Conservation (phyloP, 2,797 vertebrate genomes). For the Pempheris klunzingeri region DNA sequence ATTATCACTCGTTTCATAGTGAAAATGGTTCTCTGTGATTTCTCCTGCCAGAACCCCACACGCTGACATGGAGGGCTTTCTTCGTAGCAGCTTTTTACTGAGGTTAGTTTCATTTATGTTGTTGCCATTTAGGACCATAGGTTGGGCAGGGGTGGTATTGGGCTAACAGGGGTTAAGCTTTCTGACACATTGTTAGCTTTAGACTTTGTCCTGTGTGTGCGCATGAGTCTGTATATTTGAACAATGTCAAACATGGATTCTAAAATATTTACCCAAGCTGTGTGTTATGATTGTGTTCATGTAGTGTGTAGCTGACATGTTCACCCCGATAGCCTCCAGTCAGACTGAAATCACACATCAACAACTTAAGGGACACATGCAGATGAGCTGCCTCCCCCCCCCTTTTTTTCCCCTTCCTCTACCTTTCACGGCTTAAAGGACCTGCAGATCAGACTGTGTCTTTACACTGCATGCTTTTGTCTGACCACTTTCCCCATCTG, state of each 20-base stretch:
- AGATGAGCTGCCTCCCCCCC: slow-evolving; percentile 41
- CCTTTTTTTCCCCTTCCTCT: slow-evolving; percentile 13
- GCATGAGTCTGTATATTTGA: slow-evolving; percentile 66
- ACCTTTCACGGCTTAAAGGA: slow-evolving; percentile 54
- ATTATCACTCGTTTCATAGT: slow-evolving; percentile 78
- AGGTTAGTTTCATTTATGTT: slow-evolving; percentile 89
- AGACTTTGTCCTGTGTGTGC: slow-evolving; percentile 75
- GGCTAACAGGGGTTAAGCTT: slow-evolving; percentile 70
- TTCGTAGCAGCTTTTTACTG: slow-evolving; percentile 91
- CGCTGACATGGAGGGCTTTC: slow-evolving; percentile 91
- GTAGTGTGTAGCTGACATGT: slow-evolving; percentile 68
- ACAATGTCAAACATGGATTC: slow-evolving; percentile 65
- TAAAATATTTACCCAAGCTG: slow-evolving; percentile 66
- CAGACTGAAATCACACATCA: slow-evolving; percentile 71
- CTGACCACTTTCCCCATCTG: slow-evolving; percentile 64
- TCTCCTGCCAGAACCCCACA: slow-evolving; percentile 89
- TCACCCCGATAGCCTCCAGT: slow-evolving; percentile 61
- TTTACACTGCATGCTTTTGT: slow-evolving; percentile 80
- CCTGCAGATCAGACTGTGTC: slow-evolving; percentile 61
- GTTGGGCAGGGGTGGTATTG: slow-evolving; percentile 66
- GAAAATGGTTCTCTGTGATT: slow-evolving; percentile 89
- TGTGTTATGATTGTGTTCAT: slow-evolving; percentile 68
- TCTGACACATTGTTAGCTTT: slow-evolving; percentile 78
- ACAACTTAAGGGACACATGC: slow-evolving; percentile 55
- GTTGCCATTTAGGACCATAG: slow-evolving; percentile 79